phyloP scores from a whole-genome alignment of 92 coral and sea anemone genomes.

The Umimayanthus kanabou region DNA sequence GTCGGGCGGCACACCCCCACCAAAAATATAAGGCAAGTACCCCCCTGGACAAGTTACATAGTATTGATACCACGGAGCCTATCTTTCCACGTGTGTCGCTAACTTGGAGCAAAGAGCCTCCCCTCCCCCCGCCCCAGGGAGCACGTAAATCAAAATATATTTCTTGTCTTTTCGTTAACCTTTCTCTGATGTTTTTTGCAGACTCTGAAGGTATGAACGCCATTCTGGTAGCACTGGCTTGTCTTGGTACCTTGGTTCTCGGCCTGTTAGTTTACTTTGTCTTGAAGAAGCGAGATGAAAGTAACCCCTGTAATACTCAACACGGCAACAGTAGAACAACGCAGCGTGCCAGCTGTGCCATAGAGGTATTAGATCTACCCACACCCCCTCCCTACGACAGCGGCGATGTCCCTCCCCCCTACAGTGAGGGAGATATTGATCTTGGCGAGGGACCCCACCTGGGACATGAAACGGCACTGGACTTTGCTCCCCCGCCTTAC shows the following conservation, averaged over 20 bases:
- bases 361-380: constrained; percentile 18
- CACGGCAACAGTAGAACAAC: background rate
- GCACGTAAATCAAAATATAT: background rate
- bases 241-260: constrained; percentile 29
- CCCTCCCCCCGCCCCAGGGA: too few relatives aligned
- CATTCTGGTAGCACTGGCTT: constrained; percentile 6
- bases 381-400: constrained; percentile 27
- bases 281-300: constrained; percentile 9
- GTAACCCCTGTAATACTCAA: background rate
- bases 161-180: background rate
- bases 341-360: background rate
- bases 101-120: too few relatives aligned
- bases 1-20: too few relatives aligned
- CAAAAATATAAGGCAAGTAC: too few relatives aligned
- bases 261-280: constrained; percentile 28
- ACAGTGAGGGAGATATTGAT: constrained; percentile 19
- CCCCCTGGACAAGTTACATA: too few relatives aligned
- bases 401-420: constrained; percentile 36
- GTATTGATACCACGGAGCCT: too few relatives aligned
- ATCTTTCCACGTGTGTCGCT: too few relatives aligned
- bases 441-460: constrained; percentile 13
- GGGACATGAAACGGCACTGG: background rate
- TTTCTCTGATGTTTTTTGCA: background rate
- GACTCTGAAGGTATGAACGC: constrained; percentile 3
- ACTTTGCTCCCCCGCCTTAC: constrained; percentile 42